phyloP scores from a whole-genome alignment of 37 sponge, comb jelly and placozoan species.

The Cliona cf. orientalis region DNA sequence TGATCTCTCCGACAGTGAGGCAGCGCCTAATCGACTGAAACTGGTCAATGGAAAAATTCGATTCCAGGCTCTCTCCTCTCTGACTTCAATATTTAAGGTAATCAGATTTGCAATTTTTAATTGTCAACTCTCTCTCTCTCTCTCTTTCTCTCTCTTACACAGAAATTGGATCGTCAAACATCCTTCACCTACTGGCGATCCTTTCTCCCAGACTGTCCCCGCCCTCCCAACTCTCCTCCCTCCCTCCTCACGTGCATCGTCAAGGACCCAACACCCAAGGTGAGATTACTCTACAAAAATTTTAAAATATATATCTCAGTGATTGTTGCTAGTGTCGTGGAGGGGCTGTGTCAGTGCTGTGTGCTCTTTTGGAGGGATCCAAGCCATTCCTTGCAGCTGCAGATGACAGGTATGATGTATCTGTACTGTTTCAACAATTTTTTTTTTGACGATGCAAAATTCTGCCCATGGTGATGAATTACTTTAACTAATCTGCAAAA shows the following conservation, averaged over 20 bases:
- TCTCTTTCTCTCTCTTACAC: background rate
- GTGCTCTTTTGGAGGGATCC: conserved; percentile 59
- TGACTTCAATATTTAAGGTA: conserved; percentile 31
- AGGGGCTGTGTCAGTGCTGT: conserved; percentile 51
- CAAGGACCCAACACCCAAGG: conserved; percentile 49
- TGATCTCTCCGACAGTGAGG: conserved; percentile 50
- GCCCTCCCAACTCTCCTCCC: conserved; percentile 45
- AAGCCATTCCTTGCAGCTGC: conserved; percentile 58
- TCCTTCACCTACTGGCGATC: conserved; percentile 63
- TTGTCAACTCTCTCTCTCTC: background rate
- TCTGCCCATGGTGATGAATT: too few species aligned
- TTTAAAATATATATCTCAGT: background rate
- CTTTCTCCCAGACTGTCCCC: conserved; percentile 68
- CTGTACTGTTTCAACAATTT: background rate
- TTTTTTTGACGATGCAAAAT: conserved; percentile 1
- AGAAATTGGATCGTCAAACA: conserved; percentile 42
- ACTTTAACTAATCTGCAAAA: background rate
- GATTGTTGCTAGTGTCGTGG: conserved; percentile 38
- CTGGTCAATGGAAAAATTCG: conserved; percentile 20
- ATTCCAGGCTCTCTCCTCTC: conserved; percentile 25
- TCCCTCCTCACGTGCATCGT: conserved; percentile 44
- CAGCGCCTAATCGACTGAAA: conserved; percentile 1
- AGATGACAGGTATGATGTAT: conserved; percentile 46
- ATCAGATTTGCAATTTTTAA: background rate
- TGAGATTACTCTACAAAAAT: background rate